Base-by-base conservation (phyloP, 2,113 vertebrate species). In the Bufo gargarizans region DNA sequence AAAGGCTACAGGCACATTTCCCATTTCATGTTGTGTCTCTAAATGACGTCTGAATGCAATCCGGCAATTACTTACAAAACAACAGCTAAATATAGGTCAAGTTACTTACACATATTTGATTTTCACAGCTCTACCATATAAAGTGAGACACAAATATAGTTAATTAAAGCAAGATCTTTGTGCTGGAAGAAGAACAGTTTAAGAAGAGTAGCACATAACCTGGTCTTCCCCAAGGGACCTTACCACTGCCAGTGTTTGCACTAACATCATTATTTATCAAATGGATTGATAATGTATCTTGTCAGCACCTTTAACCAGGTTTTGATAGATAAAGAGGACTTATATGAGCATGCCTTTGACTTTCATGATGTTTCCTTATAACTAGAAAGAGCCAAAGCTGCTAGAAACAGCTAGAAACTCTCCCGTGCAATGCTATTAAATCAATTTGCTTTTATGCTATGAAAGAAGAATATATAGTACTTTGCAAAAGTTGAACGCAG, bases 41-140 rank as follows among this genome's bases (percentile, higher is more conserved):
- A 50, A 77, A 89, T 77, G 72, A 77, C 82, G n/a, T 88, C 55
- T 61, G 63, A 69, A 80, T 81, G n/a, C 86, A 71, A 78, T 71
- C 77, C 22, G 16, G 63, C 77, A 87, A 80, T 87, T 87, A 71
- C 77, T 87, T 47, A 71, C 61, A 87, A 87, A 80, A 81, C 22
- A 87, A 53, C 63, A 65, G n/a, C 86, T 80, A 87, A 87, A 79
- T 55, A 87, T 87, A 87, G 86, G 86, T 87, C 86, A 87, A n/a
- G 77, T 65, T 71, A 71, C 69, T 87, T 80, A 87, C 86, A 87
- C 86, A 80, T 33, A 71, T 87, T 65, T 58, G 17, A 82, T 76
- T 76, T 82, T 88, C 79, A 58, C 56, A 33, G 4, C 71, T 88
- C 56, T 22, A 20, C n/a, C 53, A 77, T 77, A 82, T 50, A 81